Percentiles rank a stretch among this genome's conserved stretches.
phyloP scores from a whole-genome alignment of 2,113 vertebrate species.

The Salminus brasiliensis region DNA sequence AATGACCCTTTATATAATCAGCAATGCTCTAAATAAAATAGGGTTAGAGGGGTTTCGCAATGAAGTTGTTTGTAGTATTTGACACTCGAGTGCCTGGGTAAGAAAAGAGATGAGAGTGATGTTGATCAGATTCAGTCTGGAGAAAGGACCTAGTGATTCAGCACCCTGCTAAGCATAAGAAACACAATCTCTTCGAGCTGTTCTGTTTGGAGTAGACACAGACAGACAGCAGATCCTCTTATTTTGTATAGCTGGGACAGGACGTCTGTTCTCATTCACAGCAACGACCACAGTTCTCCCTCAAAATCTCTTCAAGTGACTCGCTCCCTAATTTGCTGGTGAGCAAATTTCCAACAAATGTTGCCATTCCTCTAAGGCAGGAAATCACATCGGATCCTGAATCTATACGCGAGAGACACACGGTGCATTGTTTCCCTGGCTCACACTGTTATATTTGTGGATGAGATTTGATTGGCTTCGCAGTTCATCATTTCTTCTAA shows the following conservation, averaged over 20 bases:
- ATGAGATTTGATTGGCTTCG: not conserved
- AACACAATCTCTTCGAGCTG: constrained; percentile 23
- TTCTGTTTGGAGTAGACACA: not conserved
- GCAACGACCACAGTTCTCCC: constrained; percentile 15
- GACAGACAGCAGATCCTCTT: constrained; percentile 17
- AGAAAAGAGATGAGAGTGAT: not conserved
- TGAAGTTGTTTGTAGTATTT: not conserved
- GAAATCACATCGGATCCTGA: not conserved
- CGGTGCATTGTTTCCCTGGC: not conserved
- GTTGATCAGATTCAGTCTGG: constrained; percentile 14
- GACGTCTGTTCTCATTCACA: constrained; percentile 31
- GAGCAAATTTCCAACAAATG: constrained; percentile 15
- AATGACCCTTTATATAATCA: not conserved
- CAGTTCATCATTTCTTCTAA: not conserved
- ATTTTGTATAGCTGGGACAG: constrained; percentile 10
- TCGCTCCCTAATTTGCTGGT: not conserved
- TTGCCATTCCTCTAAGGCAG: constrained; percentile 13
- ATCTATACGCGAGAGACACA: not conserved
- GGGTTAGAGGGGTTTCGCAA: not conserved
- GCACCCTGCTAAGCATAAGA: constrained; percentile 9
- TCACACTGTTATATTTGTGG: not conserved
- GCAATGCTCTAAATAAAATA: not conserved
- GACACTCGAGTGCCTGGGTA: not conserved
- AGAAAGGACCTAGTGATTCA: constrained; percentile 6
- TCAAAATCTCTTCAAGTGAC: constrained; percentile 8